Base-by-base conservation (phyloP, 1,140 invertebrate genomes). In the Carposina sasakii region DNA sequence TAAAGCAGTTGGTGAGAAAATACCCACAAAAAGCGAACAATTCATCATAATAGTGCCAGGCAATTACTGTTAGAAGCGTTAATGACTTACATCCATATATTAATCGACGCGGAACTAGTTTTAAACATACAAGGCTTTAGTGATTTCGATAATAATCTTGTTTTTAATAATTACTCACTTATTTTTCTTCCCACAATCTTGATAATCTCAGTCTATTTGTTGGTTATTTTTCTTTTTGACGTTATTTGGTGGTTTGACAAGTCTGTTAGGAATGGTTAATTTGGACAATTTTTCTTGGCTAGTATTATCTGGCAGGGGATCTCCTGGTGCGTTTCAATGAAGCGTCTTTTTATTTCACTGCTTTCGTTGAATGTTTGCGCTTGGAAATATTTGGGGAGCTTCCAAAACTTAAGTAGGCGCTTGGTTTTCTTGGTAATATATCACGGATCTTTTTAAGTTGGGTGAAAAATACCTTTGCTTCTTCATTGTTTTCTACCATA, bases 31-130 rank as follows among this genome's bases (percentile, higher is more conserved):
- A 71, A 75, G 63, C 53, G 45, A 65, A 77, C 76, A 71, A 83
- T 81, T 71, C 72, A 83, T 83, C 79, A 83, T 77, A 73, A 78
- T 81, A 72, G 71, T 77, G 69, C 67, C 76, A 76, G 69, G 72
- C 74, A 83, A 83, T 83, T 81, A 81, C 67, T 69, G 70, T 69
- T 69, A 67, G 71, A 57, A 70, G 69, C 72, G 70, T 81, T 83
- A 78, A 79, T 81, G 70, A 76, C 68, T 67, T 60, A 46, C 63
- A 60, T 68, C 64, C 64, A 71, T 74, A 42, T 78, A 82, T 76
- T 79, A 74, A 76, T 71, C 67, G 66, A 59, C 59, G 45, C 42
- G 52, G 54, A 79, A 79, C 77, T 72, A 72, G 76, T 78, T 79
- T 78, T 68, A 61, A 63, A 58, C 51, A 52, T 56, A 75, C 67